phyloP scores from a whole-genome alignment of 2,797 vertebrate genomes.

The Neoniphon sammara region DNA sequence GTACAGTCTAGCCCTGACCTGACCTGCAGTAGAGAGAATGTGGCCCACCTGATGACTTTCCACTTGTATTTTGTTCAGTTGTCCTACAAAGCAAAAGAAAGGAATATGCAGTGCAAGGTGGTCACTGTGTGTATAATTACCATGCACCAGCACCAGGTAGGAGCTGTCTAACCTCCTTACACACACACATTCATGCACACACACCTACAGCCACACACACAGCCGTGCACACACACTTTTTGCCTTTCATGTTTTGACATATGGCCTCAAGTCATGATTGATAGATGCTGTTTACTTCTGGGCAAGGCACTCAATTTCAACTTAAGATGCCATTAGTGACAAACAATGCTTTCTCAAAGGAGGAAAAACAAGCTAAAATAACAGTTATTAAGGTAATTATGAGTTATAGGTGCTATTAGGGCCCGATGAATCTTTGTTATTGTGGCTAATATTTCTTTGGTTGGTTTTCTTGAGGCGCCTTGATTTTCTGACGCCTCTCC shows the following conservation, averaged over 20 bases:
- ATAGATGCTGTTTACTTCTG: conserved; percentile 79
- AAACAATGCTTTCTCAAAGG: conserved; percentile 72
- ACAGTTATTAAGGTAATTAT: conserved; percentile 77
- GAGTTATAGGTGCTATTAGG: conserved; percentile 79
- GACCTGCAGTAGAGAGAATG: background rate
- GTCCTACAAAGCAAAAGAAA: too few relatives aligned
- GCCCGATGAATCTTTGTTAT: conserved; percentile 64
- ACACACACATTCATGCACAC: conserved; percentile 20
- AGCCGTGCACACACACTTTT: too few relatives aligned
- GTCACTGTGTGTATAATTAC: conserved; percentile 31
- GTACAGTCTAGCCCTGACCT: background rate
- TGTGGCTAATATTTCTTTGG: conserved; percentile 69
- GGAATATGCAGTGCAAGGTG: conserved; percentile 26
- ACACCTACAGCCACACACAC: conserved; percentile 33
- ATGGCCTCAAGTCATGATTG: conserved; percentile 74
- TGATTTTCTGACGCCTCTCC: conserved; percentile 54
- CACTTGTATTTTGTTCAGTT: background rate
- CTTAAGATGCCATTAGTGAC: conserved; percentile 77
- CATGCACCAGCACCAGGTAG: conserved; percentile 10
- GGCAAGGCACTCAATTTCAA: conserved; percentile 80
- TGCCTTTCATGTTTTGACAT: conserved; percentile 60
- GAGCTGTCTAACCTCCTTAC: conserved; percentile 5
- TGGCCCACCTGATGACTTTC: conserved; percentile 32
- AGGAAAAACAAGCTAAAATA: conserved; percentile 76
- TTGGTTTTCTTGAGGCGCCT: conserved; percentile 59